Base-by-base conservation (phyloP, 2,888 invertebrate genomes). In the Eristalis intricaria region DNA sequence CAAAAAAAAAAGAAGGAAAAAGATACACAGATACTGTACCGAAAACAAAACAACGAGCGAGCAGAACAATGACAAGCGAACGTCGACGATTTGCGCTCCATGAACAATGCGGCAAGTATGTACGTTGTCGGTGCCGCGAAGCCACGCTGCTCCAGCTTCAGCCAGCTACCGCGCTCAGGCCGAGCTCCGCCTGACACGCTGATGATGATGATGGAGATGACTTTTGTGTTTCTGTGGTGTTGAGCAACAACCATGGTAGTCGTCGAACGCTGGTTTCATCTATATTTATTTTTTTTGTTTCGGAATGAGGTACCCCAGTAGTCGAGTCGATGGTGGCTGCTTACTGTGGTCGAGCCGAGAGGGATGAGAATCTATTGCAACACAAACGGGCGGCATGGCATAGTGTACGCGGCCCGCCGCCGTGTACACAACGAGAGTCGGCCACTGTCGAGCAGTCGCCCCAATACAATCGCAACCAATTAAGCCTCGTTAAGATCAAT, bases 401-500 rank as follows among this genome's bases (percentile, higher is more conserved):
- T 26, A 71, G 73, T 66, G 68, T 23, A 38, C 50, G 43, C 60
- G 60, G 23, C 50, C 38, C 60, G 60, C 38, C 60, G 60, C 50
- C 50, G 19, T 50, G 50, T 19, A 50, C 50, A 78, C 11, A 29
- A 32, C 32, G 32, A 71, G 58, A 26, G 71, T 43, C 66, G 66
- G 77, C 89, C 89, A 89, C 84, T 85, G 87, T 88, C 75, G 82
- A 60, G 60, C 50, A 88, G 74, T 77, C 89, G 50, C 50, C 92
- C 92, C 89, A 90, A 91, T 89, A 93, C 93, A 90, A 76, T 81
- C 58, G 89, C 92, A 90, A 88, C 89, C 93, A 93, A 93, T 93
- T 93, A 93, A 93, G 92, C 91, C 92, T 93, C 91, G 91, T 93
- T 93, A 93, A 93, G 92, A 93, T 92, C 93, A 93, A 93, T 93